Evolutionary conservation across 2,888 invertebrate genomes (phyloP), one percentile per base, ranked within the genome.

Genomic region (Zele albiditarsus): DNA sequence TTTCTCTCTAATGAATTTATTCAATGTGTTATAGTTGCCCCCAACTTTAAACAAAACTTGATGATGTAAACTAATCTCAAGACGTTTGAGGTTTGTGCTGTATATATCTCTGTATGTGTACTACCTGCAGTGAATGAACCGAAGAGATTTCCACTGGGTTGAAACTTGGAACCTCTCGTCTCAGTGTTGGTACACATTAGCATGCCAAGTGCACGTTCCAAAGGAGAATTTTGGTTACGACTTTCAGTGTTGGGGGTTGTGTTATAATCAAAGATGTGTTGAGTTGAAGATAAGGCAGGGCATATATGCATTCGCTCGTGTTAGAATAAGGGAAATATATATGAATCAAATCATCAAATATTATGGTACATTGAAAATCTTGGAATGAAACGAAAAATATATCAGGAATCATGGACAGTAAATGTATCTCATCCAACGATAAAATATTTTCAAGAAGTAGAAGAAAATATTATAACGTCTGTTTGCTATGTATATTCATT

Each of bases 181-280:
- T 53, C 20, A 33, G 68, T 31, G 49, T 66, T 73, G 42, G 27
- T 49, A 68, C 27, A 49, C 67, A 73, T 73, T 73, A 73, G 62
- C 73, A 73, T 73, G 62, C 73, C 42, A 62, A 62, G 28, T 73
- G 68, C 46, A 68, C 68, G 49, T 49, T 57, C 20, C 20, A n/a
- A 60, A 57, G 12, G 65, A 68, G 68, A 68, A 49, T 73, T 46
- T 69, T 31, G 28, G 46, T 65, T 53, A 33, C 28, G n/a, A 23
- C 23, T 25, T 28, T 46, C 23, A 57, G 28, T 49, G 33, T 69
- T 28, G 23, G 5, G n/a, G 53, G 8, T 49, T 23, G 20, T 28
- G 53, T 69, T 69, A 12, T 38, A 49, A 69, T 57, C 57, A 57
- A 69, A 69, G 33, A 28, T n/a, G 20, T 28, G 46, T 49, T 27